Base-by-base conservation (phyloP, 1,140 invertebrate species). In the Portunus trituberculatus region DNA sequence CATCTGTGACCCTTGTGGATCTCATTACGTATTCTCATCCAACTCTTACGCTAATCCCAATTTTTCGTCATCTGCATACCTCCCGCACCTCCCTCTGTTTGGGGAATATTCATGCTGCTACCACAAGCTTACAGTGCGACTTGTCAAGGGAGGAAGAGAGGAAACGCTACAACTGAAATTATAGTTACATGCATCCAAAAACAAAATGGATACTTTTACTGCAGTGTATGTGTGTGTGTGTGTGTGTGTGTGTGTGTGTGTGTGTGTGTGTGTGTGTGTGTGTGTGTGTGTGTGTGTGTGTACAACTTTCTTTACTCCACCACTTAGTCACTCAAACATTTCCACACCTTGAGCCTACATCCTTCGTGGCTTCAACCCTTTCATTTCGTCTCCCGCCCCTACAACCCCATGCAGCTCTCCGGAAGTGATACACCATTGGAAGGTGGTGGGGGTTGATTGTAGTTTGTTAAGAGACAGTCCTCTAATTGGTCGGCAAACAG, bases 401-500 rank as follows among this genome's bases (percentile, higher is more conserved):
- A 12, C 67, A 76, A 25, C 67, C 67, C 67, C 67, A 76, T n/a
- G 67, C 31, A 88, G 86, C 31, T 39, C 2, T 25, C 31, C 32
- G 32, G 45, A 39, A 39, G 86, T 88, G 86, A 88, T 46, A 46
- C 28, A 29, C 12, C 10, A 46, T 25, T n/a, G 32, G 89, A 52
- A 32, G 31, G 88, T 89, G 6, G n/a, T 10, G 89, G 45, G 20
- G 89, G 39, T 76, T 25, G 67, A 76, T 76, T 76, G 67, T 76
- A 76, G 67, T 76, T 76, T n/a, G 67, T 76, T 76, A 76, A 76
- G 67, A n/a, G 20, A 76, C 16, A 88, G 1, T 46, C 45, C 88
- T n/a, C 45, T 67, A 91, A 91, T 76, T 91, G 52, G 52, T 76
- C 46, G 25, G 67, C 32, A 31, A 67, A 91, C 90, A 46, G 67